Evolutionary conservation across 2,888 invertebrate genomes (phyloP).

Genomic region (Endomychus coccineus): DNA sequence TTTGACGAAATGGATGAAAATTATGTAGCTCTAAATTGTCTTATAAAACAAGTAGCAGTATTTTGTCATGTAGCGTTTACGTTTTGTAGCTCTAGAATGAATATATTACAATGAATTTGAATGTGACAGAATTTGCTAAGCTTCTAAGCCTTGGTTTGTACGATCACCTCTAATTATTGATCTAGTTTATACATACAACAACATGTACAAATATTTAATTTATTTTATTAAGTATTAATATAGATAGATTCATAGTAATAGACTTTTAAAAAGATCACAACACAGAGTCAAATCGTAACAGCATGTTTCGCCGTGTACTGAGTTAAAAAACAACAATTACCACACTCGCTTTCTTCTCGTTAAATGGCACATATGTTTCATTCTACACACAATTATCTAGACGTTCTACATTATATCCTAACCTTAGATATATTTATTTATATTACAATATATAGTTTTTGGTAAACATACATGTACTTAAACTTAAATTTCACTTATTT

Average conservation of each 20-base stretch:
- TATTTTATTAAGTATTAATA: conserved; percentile 40
- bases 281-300: conserved; percentile 43
- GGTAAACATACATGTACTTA: too few relatives aligned
- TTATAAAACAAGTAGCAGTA: too few relatives aligned
- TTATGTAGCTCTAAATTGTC: too few relatives aligned
- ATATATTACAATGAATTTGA: too few relatives aligned
- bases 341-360: conserved; percentile 12
- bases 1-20: too few relatives aligned
- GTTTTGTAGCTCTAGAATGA: too few relatives aligned
- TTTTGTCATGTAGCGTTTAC: too few relatives aligned
- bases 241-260: conserved; percentile 47
- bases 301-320: conserved; percentile 15
- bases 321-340: conserved; percentile 13
- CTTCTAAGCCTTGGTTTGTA: conserved; percentile 14
- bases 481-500: too few relatives aligned
- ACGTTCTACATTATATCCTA: conserved; percentile 14
- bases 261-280: conserved; percentile 48
- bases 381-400: conserved; percentile 12
- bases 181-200: conserved; percentile 39
- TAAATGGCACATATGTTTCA: conserved; percentile 14
- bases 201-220: conserved; percentile 44
- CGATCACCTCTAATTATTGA: conserved; percentile 24
- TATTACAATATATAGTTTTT: too few relatives aligned
- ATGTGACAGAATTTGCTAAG: too few relatives aligned
- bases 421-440: too few relatives aligned